Percentiles rank a stretch among this genome's conserved stretches.
These are phyloP conservation scores for Enteromius radiatus DNA, from an alignment of 2,797 vertebrate species.

Conservation along the genomic window DNA sequence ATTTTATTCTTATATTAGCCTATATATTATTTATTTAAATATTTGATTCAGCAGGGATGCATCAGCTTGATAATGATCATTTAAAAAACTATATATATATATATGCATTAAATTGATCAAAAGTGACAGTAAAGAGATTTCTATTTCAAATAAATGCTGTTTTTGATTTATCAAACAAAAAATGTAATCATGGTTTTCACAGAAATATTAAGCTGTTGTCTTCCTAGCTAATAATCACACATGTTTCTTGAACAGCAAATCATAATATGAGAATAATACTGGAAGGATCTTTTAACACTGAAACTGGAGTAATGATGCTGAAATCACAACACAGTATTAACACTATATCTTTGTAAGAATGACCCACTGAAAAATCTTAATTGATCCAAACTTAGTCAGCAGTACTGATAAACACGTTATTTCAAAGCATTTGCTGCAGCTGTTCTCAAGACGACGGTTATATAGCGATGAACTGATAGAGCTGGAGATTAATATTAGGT, in stretches of 20 bases:
- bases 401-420: not conserved
- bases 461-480: not conserved
- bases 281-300: not conserved
- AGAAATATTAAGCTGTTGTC: not conserved
- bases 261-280: not conserved
- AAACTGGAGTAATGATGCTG: not conserved
- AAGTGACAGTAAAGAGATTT: not conserved
- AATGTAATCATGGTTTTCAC: not conserved
- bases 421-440: not conserved
- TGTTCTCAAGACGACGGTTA: not conserved
- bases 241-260: not conserved
- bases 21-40: too few species aligned
- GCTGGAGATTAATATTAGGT: conserved; percentile 21
- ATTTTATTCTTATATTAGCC: too few species aligned
- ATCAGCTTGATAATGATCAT: too few species aligned
- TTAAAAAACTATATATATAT: not conserved
- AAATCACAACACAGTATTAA: too few species aligned
- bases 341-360: not conserved
- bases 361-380: not conserved
- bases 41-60: too few species aligned
- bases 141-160: not conserved
- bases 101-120: not conserved
- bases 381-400: not conserved
- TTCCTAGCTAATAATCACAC: not conserved
- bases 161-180: not conserved